These are phyloP conservation scores for Thomomys bottae DNA, from an alignment of 2,113 vertebrate genomes.

Conservation along the genomic window DNA sequence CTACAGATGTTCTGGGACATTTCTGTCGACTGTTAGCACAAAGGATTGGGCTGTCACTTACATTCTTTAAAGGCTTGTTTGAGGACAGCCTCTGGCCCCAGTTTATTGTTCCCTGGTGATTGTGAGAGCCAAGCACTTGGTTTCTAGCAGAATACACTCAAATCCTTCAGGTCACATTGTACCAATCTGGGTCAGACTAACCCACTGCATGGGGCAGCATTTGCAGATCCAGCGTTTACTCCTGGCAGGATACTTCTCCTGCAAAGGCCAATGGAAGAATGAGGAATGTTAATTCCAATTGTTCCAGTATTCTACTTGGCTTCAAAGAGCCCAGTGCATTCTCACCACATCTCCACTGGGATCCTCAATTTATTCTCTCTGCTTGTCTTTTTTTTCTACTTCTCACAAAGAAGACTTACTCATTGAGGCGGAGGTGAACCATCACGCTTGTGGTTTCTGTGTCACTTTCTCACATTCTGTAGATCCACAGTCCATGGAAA, in stretches of 20 bases:
- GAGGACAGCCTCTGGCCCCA: not conserved
- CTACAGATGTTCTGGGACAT: not conserved
- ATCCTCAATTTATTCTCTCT: not conserved
- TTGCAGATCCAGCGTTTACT: not conserved
- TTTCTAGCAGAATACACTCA: not conserved
- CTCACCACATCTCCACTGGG: not conserved
- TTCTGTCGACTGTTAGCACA: not conserved
- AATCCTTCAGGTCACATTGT: not conserved
- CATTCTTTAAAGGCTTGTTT: not conserved
- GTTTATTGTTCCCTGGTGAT: conserved; percentile 3
- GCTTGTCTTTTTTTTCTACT: not conserved
- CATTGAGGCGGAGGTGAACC: not conserved
- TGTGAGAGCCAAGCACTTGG: not conserved
- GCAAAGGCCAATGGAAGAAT: not conserved
- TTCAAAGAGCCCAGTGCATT: not conserved
- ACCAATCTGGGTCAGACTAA: conserved; percentile 3
- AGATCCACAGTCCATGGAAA: not conserved
- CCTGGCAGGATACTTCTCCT: too few relatives aligned
- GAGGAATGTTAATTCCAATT: not conserved
- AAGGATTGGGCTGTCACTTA: not conserved
- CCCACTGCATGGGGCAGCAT: not conserved
- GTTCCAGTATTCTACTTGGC: not conserved
- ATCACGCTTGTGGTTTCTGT: not conserved
- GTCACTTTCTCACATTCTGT: not conserved
- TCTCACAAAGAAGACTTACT: not conserved